Base-by-base conservation (phyloP, 1,140 invertebrate species). In the Diachasma alloeum region DNA sequence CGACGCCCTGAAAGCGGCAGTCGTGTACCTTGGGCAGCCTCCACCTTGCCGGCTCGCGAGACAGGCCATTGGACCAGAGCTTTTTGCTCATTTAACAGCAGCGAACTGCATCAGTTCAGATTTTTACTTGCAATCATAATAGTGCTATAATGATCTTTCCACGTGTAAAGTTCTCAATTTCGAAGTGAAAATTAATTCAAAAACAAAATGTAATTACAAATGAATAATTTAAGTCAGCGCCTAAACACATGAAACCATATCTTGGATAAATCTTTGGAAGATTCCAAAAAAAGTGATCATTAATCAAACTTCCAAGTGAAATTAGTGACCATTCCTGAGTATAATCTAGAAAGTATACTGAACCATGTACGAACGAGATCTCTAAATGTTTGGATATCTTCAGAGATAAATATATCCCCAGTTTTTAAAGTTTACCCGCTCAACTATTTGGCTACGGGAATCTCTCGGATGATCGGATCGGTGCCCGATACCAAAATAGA, bases 1-100 rank as follows among this genome's bases (percentile, higher is more conserved):
- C 83, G 85, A 83, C 82, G 86, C 83, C 83, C 83, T 83, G 87
- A 86, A 75, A 87, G 79, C 86, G 87, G 87, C 87, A 88, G 85
- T 88, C 85, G 85, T 83, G 86, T 88, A 88, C 86, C 84, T 87
- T 87, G 81, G 83, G 83, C 83, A 87, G 87, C 86, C 83, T 89
- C 86, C 84, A 86, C 85, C 86, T 88, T 87, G 86, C 85, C 85
- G 86, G 83, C 83, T 86, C 82, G 83, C 81, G 81, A 81, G 78
- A 76, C 44, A 59, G 56, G 59, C 46, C 63, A 79, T 72, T 80
- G 72, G 72, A 42, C 66, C 48, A 22, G 42, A 78, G 24, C 24
- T 69, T 75, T 56, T 69, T 31, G 42, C 22, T 71, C 17, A 48
- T 48, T 71, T 26, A 48, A n/a, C 46, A 63, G 1, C 24, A 63